Conservation (phyloP, 2,113 vertebrate species). For the Trogon melanurus region DNA sequence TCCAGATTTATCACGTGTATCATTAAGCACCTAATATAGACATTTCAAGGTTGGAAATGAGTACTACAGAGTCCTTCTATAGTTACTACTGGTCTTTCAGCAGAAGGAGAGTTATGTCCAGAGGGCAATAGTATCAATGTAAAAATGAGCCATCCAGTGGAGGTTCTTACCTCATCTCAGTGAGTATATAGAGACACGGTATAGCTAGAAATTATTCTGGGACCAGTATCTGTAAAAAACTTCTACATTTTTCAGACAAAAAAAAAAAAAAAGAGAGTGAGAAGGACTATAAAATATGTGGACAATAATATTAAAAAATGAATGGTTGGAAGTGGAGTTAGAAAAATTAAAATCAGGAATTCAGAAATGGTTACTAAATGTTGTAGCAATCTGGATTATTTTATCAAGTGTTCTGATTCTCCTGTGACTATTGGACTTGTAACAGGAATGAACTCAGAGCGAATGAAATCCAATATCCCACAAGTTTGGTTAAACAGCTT, state of each 20-base stretch:
- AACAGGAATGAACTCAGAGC: neutral
- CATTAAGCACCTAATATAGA: neutral
- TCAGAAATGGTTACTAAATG: neutral
- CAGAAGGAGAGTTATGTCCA: neutral
- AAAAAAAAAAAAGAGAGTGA: too few relatives aligned
- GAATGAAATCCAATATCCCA: neutral
- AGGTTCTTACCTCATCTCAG: neutral
- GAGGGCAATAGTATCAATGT: neutral
- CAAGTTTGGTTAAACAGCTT: neutral
- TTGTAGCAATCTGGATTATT: neutral
- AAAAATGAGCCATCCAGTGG: neutral
- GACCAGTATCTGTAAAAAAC: neutral
- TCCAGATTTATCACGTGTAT: neutral
- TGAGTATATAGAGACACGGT: neutral
- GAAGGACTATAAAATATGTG: neutral
- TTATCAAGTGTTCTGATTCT: neutral
- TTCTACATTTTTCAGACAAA: accelerated
- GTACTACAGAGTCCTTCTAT: neutral
- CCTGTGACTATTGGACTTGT: neutral
- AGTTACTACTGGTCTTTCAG: neutral
- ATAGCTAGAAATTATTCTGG: neutral
- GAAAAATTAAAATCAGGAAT: neutral
- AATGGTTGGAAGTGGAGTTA: neutral
- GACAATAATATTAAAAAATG: neutral
- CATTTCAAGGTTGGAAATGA: neutral